phyloP scores from a whole-genome alignment of 2,797 vertebrate species.

The Melanogrammus aeglefinus region DNA sequence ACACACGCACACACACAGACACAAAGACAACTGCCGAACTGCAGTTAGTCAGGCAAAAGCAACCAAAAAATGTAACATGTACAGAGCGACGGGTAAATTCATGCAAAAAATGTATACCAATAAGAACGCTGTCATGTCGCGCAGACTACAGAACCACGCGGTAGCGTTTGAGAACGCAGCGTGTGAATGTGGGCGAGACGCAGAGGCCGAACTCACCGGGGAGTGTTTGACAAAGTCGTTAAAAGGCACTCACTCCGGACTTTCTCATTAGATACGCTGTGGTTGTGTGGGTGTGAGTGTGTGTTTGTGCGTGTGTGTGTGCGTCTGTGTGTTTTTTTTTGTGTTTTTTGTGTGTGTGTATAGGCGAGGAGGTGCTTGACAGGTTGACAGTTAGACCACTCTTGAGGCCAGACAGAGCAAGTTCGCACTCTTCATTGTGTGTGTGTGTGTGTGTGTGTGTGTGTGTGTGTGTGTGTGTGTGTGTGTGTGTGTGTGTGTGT shows the following conservation, averaged over 20 bases:
- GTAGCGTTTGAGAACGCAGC: background rate
- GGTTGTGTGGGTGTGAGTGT: background rate
- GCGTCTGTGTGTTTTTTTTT: too few species aligned
- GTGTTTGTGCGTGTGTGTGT: too few species aligned
- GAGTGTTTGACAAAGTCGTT: conserved; percentile 66
- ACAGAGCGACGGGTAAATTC: background rate
- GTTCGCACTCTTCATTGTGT: conserved; percentile 18
- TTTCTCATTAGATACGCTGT: conserved; percentile 62
- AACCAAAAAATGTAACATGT: too few species aligned
- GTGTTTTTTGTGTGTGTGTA: background rate
- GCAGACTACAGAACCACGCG: too few species aligned
- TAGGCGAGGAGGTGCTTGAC: conserved; percentile 19
- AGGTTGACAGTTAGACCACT: conserved; percentile 57
- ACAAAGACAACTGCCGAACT: background rate
- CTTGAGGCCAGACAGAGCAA: conserved; percentile 40
- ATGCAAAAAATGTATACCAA: background rate
- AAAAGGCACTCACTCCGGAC: conserved; percentile 67
- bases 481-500: conserved; percentile 24
- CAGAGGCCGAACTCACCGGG: conserved; percentile 25
- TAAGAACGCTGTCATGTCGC: background rate
- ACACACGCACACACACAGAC: conserved; percentile 2
- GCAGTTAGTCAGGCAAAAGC: conserved; percentile 13
- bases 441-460: background rate
- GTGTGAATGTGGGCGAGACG: conserved; percentile 32
- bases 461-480: conserved; percentile 25